Conservation (phyloP, 2,888 invertebrate species). For the Clepsis dumicolana region DNA sequence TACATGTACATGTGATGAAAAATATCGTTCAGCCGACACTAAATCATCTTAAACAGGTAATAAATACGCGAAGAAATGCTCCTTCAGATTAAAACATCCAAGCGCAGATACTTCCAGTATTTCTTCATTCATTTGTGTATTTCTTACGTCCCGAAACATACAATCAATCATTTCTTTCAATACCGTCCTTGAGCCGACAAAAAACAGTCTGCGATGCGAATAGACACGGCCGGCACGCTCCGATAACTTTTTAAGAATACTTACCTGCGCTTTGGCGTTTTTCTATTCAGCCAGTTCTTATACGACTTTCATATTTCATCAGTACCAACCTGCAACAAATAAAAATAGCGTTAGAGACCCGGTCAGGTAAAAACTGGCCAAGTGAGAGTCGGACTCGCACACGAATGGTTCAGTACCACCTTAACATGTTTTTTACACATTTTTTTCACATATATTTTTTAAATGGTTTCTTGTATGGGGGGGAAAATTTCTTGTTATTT, state of each 20-base stretch:
- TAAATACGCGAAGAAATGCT: background rate
- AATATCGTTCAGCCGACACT: background rate
- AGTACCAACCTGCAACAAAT: slow-evolving; percentile 42
- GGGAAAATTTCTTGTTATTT: too few relatives aligned
- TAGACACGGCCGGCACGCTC: slow-evolving; percentile 33
- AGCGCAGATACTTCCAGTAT: slow-evolving; percentile 1
- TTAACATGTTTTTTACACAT: too few relatives aligned
- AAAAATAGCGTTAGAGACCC: slow-evolving; percentile 3
- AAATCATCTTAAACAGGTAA: background rate
- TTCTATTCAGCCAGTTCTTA: slow-evolving; percentile 38
- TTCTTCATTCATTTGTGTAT: slow-evolving; percentile 8
- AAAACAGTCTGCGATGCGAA: slow-evolving; percentile 29
- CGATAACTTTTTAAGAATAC: slow-evolving; percentile 35
- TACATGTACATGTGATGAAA: too few relatives aligned
- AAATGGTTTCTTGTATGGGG: too few relatives aligned
- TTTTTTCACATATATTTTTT: too few relatives aligned
- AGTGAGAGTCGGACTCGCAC: too few relatives aligned
- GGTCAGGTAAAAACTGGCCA: too few relatives aligned
- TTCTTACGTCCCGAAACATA: slow-evolving; percentile 14
- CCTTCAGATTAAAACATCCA: background rate
- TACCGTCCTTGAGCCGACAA: slow-evolving; percentile 8
- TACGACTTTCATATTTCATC: slow-evolving; percentile 33
- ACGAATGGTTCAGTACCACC: too few relatives aligned
- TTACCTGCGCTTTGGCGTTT: slow-evolving; percentile 29
- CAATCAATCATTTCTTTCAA: slow-evolving; percentile 28